Conservation (phyloP, 2,797 vertebrate species). For the Falco naumanni region DNA sequence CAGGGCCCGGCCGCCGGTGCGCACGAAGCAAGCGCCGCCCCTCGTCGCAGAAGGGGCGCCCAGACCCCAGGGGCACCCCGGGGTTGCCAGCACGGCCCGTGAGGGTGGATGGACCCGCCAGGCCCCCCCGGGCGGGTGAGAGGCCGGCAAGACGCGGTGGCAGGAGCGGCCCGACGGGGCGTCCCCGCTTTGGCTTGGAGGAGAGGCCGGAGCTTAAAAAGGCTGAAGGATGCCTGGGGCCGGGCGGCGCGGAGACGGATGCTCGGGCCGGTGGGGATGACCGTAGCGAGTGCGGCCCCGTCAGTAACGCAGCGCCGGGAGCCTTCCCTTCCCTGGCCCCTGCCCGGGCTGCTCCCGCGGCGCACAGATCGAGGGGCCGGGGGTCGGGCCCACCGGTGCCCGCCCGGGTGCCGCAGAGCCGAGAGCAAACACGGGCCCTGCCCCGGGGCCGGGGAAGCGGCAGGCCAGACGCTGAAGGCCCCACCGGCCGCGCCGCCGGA, state of each 20-base stretch:
- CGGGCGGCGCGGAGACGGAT: not conserved
- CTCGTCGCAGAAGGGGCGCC: not conserved
- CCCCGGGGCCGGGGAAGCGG: too few relatives aligned
- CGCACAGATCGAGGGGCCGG: too few relatives aligned
- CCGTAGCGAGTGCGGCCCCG: not conserved
- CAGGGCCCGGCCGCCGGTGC: not conserved
- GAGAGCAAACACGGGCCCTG: not conserved
- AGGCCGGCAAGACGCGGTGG: too few relatives aligned
- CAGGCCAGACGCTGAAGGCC: not conserved
- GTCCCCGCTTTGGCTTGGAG: not conserved
- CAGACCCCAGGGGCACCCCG: too few relatives aligned
- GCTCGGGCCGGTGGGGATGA: not conserved
- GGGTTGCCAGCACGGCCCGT: not conserved
- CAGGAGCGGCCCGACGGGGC: not conserved
- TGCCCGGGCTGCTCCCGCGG: not conserved
- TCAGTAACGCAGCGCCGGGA: not conserved
- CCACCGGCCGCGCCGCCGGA: not conserved
- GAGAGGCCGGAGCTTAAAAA: not conserved
- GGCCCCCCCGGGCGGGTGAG: accelerated
- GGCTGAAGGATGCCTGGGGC: not conserved
- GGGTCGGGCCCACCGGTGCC: not conserved
- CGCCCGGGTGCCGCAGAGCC: not conserved
- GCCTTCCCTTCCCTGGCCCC: not conserved
- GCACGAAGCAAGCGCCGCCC: not conserved
- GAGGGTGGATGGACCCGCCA: not conserved